Evolutionary conservation across 2,888 invertebrate species (phyloP), one percentile per base, ranked within the genome.

Genomic region (Thera obeliscata): DNA sequence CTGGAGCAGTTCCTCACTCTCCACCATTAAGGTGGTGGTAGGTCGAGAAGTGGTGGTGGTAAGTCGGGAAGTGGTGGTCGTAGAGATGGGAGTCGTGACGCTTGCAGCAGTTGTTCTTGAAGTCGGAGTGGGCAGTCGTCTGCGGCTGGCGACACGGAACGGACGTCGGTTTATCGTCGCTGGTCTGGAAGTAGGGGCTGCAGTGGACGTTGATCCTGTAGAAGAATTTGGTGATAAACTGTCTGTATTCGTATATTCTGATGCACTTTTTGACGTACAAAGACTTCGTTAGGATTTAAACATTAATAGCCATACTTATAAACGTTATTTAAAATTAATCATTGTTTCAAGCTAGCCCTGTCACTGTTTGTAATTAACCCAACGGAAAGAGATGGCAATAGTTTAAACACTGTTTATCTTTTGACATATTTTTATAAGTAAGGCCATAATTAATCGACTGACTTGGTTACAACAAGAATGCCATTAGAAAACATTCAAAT

Each of bases 1-100:
- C 70, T 90, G 89, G 22, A 93, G 75, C 0, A 81, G 85, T 73
- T 93, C 93, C 46, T 91, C 90, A 67, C 87, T 89, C 9, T 86
- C 85, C 6, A 54, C 74, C 67, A 58, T 76, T 70, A 61, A 69
- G 2, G 83, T 81, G 33, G 86, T 79, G 1, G 82, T 77, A n/a
- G 54, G 22, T 35, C 11, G 54, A 4, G 54, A 0, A 4, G 81
- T 76, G 11, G 79, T 76, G 6, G 81, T 76, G 11, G 79, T 22
- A 22, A 22, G 22, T 22, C 22, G 22, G 22, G 22, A 76, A 8
- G 76, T 77, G 6, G 81, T 75, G 11, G 79, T 76, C 4, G 81
- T 76, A 33, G 78, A 77, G 11, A 76, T 55, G 36, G 56, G 22
- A 22, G 22, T 22, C 22, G 22, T 22, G 22, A 22, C n/a, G 4